Percentiles rank a stretch among this genome's conserved stretches.
These are phyloP conservation scores for Automeris io DNA, from an alignment of 2,888 invertebrate species.

Conservation along the genomic window DNA sequence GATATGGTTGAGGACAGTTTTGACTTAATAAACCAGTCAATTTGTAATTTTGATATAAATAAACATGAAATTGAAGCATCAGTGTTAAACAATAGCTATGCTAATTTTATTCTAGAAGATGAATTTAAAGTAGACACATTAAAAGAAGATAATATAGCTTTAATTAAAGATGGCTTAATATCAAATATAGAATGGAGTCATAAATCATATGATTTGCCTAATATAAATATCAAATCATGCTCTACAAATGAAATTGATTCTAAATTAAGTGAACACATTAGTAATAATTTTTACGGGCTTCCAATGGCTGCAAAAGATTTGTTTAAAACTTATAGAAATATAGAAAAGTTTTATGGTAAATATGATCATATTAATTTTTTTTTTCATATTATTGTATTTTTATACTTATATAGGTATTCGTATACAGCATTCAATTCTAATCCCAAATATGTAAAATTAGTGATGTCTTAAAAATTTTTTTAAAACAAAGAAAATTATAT, in stretches of 20 bases:
- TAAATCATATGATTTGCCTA: conserved; percentile 5
- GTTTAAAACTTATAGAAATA: conserved; percentile 86
- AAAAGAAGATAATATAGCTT: conserved; percentile 14
- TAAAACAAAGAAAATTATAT: no score
- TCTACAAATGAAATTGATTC: no score
- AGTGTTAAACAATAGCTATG: conserved; percentile 55
- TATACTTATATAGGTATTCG: no score
- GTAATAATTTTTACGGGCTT: conserved; percentile 84
- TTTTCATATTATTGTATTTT: no score
- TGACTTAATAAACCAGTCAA: conserved; percentile 70
- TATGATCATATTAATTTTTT: no score
- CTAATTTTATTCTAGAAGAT: conserved; percentile 34
- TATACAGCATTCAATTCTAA: no score
- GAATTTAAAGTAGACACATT: conserved; percentile 16
- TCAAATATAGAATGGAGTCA: no score
- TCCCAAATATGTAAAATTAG: no score
- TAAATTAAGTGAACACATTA: no score
- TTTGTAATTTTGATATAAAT: conserved; percentile 51
- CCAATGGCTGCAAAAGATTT: conserved; percentile 82
- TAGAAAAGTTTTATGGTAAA: conserved; percentile 88
- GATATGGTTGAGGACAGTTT: conserved; percentile 61
- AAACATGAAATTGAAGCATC: conserved; percentile 22
- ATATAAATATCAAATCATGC: conserved; percentile 5
- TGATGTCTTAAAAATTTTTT: no score
- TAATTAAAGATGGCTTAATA: not conserved